Evolutionary conservation across 2,797 vertebrate genomes (phyloP), one percentile per base, ranked within the genome.

Genomic region (Crypturellus tataupa): DNA sequence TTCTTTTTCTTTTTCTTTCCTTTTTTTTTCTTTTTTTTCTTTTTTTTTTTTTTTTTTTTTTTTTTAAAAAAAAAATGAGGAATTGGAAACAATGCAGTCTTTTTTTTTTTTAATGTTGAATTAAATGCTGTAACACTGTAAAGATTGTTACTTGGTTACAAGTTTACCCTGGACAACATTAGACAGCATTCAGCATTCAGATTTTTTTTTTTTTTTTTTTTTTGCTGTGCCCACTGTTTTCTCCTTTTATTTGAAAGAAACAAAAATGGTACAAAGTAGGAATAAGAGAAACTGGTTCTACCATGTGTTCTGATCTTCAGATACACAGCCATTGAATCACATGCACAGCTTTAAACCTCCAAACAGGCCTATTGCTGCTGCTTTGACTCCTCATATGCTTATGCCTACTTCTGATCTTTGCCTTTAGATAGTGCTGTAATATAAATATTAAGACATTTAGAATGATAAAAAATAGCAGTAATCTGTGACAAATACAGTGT

Each of bases 401-500:
- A 85, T 40, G 75, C 0, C 31, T 81, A 29, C 15, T 93, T 69
- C 19, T 42, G 42, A 27, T 69, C 18, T 81, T 90, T 90, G 35
- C 6, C 10, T 81, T 79, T 8, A 2, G 23, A 33, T 68, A 63
- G 13, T 73, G 25, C 4, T 79, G 37, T 6, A 84, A 73, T 79
- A 39, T 12, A 88, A 81, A 79, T 46, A 69, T 51, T 76, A 31
- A 31, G 90, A 10, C 55, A 72, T 19, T 69, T 15, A 56, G 17
- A 94, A 80, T 33, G 5, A 44, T 82, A 69, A 6, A 6, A 91
- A 85, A 53, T 58, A 78, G 47, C 8, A 85, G 23, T 40, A 75
- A 33, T 33, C 68, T 33, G n/a, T 58, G 6, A 63, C 4, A 53
- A 47, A 60, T 35, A 69, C 3, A 9, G 14, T 33, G 25, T 70